Conservation (phyloP, 2,113 vertebrate genomes). For the Corythornis cristatus region DNA sequence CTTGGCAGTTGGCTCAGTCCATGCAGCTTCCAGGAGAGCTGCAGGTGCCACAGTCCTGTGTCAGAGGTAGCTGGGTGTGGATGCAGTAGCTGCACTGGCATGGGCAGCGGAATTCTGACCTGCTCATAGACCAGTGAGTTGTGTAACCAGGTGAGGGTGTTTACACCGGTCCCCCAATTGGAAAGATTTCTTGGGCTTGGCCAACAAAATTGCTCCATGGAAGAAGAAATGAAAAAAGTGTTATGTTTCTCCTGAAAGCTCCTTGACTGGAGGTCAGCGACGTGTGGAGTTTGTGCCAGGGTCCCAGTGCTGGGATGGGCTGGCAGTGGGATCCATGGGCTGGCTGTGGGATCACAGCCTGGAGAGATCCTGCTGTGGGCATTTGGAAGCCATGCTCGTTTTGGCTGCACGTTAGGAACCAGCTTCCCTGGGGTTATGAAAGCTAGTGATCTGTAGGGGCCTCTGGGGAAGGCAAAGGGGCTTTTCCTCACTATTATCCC, state of each 20-base stretch:
- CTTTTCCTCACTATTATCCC: neutral
- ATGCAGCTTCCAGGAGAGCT: neutral
- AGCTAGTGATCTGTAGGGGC: neutral
- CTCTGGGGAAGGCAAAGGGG: neutral
- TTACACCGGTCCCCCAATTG: neutral
- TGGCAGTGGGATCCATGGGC: neutral
- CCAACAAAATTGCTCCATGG: neutral
- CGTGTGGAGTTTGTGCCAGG: neutral
- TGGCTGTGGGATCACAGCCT: neutral
- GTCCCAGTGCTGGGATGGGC: neutral
- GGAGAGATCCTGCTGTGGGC: neutral
- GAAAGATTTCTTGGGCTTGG: neutral
- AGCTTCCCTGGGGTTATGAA: neutral
- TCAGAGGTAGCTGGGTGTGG: neutral
- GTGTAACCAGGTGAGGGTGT: neutral
- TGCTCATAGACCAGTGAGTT: neutral
- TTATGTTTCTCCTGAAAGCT: neutral
- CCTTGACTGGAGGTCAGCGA: neutral
- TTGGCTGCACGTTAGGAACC: neutral
- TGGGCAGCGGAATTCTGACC: neutral
- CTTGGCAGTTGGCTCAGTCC: neutral
- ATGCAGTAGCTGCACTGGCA: neutral
- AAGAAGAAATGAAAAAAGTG: neutral
- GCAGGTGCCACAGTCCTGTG: neutral
- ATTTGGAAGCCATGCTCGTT: neutral